phyloP scores from a whole-genome alignment of 2,113 vertebrate species.

The Microcebus jonahi region DNA sequence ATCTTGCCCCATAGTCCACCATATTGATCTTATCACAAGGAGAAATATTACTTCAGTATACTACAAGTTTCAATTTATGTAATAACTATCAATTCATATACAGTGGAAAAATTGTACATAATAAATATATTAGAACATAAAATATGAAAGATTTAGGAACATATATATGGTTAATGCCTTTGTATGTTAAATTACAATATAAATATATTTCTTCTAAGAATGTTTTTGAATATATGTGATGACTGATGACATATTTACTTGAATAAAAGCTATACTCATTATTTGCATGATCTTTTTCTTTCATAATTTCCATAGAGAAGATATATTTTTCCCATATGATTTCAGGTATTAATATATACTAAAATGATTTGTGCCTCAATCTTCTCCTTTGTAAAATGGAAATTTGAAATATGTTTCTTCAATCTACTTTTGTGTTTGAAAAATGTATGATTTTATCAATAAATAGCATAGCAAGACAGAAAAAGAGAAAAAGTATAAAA shows the following conservation, averaged over 20 bases:
- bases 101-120: neutral
- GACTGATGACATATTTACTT: neutral
- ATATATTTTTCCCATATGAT: conserved; percentile 7
- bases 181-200: neutral
- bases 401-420: neutral
- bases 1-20: neutral
- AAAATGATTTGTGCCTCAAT: neutral
- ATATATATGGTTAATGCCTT: conserved; percentile 11
- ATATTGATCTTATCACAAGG: neutral
- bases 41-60: conserved; percentile 27
- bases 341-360: neutral
- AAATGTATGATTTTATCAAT: neutral
- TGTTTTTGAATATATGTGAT: neutral
- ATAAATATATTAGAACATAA: neutral
- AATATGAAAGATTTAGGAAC: neutral
- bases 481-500: neutral
- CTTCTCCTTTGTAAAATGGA: neutral
- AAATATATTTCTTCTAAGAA: neutral
- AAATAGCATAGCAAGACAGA: neutral
- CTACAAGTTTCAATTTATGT: conserved; percentile 5
- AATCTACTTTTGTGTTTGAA: neutral
- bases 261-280: neutral
- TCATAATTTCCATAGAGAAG: neutral
- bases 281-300: neutral
- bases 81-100: neutral